Evolutionary conservation across 2,113 vertebrate species (phyloP), one percentile per base, ranked within the genome.

Genomic region (Bufo bufo): DNA sequence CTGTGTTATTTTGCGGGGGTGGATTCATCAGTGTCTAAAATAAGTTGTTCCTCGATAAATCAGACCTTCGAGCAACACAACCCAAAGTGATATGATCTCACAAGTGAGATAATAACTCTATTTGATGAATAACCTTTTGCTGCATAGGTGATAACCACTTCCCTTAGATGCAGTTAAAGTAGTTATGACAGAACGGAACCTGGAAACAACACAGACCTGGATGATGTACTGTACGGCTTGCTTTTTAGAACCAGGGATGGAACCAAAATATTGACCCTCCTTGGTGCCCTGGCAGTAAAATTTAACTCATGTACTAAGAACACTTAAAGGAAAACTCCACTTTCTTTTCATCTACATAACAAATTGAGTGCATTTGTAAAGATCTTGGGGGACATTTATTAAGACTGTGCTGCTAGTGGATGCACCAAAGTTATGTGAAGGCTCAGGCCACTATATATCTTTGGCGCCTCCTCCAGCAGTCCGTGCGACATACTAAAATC

Each of bases 101-200:
- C 82, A n/a, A 69, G 82, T 69, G 82, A 69, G 82, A 84, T 84
- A 84, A 84, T 84, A 84, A 84, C 82, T 84, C 65, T 69, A 65
- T 66, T 66, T 84, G 82, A 84, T 84, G 63, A 84, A 84, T 84
- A 84, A 84, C 82, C 82, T 84, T 71, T 71, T 84, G 63, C 23
- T 84, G 82, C 82, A 84, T 84, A 84, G 82, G 82, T 84, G 82
- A 84, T 84, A 84, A 84, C 82, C 63, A 84, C 82, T 84, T 84
- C 65, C 56, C 63, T n/a, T 23, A 50, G 65, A 71, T 43, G 82
- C 47, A 52, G 63, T 84, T 54, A 63, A 84, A 54, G 50, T 69
- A 84, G 47, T 71, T 52, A 84, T 84, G 49, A 69, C 82, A 71
- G 65, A 84, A 23, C 13, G 49, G 13, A 33, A 69, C 23, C n/a